A percentile compares a stretch with the other conserved stretches of the same genome.
phyloP scores from a whole-genome alignment of 1,140 invertebrate species.

The Centruroides sculpturatus region DNA sequence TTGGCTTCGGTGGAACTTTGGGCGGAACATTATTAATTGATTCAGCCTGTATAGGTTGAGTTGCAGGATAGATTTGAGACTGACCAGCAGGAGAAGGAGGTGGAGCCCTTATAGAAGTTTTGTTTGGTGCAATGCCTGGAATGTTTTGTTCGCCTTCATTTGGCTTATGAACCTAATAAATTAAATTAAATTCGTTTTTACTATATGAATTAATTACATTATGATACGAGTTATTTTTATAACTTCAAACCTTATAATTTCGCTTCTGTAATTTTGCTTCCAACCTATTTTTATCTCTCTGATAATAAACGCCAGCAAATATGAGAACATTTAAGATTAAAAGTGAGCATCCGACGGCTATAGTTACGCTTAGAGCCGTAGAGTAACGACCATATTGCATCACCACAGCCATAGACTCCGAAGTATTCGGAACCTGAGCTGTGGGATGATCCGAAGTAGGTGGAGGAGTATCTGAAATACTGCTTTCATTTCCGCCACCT shows the following conservation, averaged over 20 bases:
- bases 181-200: too few relatives aligned
- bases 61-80: too few relatives aligned
- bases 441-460: background rate
- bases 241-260: conserved; percentile 31
- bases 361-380: conserved; percentile 77
- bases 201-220: too few relatives aligned
- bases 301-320: conserved; percentile 82
- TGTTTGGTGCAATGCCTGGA: too few relatives aligned
- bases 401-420: conserved; percentile 14
- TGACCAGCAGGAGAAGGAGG: too few relatives aligned
- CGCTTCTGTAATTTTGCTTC: conserved; percentile 62
- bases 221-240: too few relatives aligned
- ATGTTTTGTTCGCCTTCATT: too few relatives aligned
- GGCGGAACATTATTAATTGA: too few relatives aligned
- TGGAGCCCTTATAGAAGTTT: too few relatives aligned
- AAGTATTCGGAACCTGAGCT: background rate
- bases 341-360: conserved; percentile 77
- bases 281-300: conserved; percentile 60
- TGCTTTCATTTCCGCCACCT: background rate
- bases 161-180: too few relatives aligned
- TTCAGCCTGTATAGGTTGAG: too few relatives aligned
- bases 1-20: too few relatives aligned
- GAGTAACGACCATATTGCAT: conserved; percentile 51
- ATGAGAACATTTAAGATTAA: conserved; percentile 83
- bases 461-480: background rate